Base-by-base conservation (phyloP, 1,140 invertebrate species). In the Gryllus bimaculatus region DNA sequence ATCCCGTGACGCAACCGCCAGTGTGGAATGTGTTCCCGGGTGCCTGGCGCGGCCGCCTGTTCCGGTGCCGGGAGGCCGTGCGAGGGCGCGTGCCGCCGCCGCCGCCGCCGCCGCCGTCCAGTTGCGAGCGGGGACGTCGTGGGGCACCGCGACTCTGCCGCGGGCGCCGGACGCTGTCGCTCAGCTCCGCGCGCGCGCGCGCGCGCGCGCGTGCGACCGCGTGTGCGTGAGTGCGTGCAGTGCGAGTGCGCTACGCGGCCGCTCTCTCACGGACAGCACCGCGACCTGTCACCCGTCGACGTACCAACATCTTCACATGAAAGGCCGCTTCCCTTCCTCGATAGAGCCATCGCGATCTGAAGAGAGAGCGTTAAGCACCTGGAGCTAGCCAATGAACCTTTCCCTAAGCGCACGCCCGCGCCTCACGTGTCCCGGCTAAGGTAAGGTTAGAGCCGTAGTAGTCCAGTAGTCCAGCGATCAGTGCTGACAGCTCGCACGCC, bases 21-120 rank as follows among this genome's bases (percentile, higher is more conserved):
- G 54, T 66, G 54, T 66, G 54, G 54, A 66, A 66, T 66, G 54
- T 66, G 54, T 66, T 66, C 54, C 54, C 54, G 54, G 54, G 54
- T 2, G 10, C 54, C 54, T 66, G 54, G 10, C 54, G 54, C 54
- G 54, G 49, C 15, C 49, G 49, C 8, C 15, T 8, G 49, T 8
- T 54, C 49, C 8, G 49, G 10, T 18, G 54, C 54, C 18, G 54
- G 54, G 54, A 13, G 54, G 10, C 54, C 54, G 18, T 66, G 10
- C 54, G 26, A 39, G 26, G 26, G 26, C 26, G 26, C 26, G 26
- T 39, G 26, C 26, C 5, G 26, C 26, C 26, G 26, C 26, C 26
- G 26, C 26, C 26, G 26, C 26, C 5, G 26, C 26, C 26, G 26
- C 26, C 26, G 26, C 26, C 26, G 26, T 39, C 26, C 26, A 39